These are phyloP conservation scores for Aphis craccivora DNA, from an alignment of 1,140 invertebrate species.

Conservation along the genomic window DNA sequence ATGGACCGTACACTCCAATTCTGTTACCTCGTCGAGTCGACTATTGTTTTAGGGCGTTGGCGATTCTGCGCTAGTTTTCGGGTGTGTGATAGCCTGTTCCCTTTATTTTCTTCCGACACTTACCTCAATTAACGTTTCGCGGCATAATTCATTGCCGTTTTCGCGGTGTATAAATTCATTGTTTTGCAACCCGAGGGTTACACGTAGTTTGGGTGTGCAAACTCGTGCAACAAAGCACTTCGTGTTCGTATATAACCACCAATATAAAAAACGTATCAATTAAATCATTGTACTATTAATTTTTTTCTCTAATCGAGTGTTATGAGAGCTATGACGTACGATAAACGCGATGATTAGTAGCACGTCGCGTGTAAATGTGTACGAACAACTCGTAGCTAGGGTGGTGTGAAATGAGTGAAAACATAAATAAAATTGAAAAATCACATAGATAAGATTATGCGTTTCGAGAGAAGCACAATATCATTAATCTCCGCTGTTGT, in stretches of 20 bases:
- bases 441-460: not conserved
- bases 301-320: not conserved
- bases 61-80: not conserved
- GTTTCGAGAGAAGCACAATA: not conserved
- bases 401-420: not conserved
- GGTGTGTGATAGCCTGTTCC: not conserved
- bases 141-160: not conserved
- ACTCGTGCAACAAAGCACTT: not conserved
- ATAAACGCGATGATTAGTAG: not conserved
- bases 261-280: too few relatives aligned
- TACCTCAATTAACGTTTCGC: not conserved
- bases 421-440: conserved; percentile 24
- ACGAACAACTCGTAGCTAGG: too few relatives aligned
- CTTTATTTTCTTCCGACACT: not conserved
- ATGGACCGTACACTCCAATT: not conserved
- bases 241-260: too few relatives aligned
- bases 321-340: not conserved
- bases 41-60: not conserved
- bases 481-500: not conserved
- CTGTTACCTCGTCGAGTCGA: not conserved
- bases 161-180: too few relatives aligned
- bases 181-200: too few relatives aligned
- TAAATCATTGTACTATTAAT: not conserved
- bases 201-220: too few relatives aligned
- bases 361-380: too few relatives aligned